Base-by-base conservation (phyloP, 2,797 vertebrate genomes). In the Alca torda region DNA sequence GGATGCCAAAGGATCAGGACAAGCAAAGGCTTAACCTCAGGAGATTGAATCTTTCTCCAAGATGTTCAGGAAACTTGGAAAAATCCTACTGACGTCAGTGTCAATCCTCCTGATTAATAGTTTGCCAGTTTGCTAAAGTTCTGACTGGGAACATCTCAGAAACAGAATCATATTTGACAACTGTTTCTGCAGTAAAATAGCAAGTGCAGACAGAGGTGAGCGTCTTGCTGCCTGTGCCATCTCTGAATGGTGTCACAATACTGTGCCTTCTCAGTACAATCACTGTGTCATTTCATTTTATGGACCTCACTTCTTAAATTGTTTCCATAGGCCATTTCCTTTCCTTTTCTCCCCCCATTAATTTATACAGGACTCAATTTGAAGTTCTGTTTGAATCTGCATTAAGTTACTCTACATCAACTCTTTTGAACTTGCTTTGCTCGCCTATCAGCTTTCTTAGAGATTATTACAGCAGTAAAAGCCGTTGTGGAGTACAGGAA, bases 11-110 rank as follows among this genome's bases (percentile, higher is more conserved):
- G 12, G 67, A 81, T 84, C 30, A 64, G 56, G 28, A 82, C 35
- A 89, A 82, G 41, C 30, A 91, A 84, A 91, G 23, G 31, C 50
- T 86, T 86, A 93, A 84, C 37, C 60, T 90, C 57, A 76, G 51
- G 43, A 90, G 77, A 57, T 0, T 35, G 37, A 82, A 60, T 65
- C 43, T 81, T 80, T 53, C 61, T 39, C 67, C 43, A 81, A 56
- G 39, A 81, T 76, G 45, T 76, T 70, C 68, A 64, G 46, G 54
- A 85, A 93, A 92, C 48, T 28, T 67, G 18, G 30, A 63, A 89
- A 88, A 92, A 60, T 57, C 48, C 85, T 45, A 21, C 25, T 84
- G 78, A 84, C 41, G 60, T 90, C 68, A 68, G 30, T 59, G n/a
- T 82, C 68, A 64, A 54, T 77, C 13, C 53, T 64, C 17, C 24